phyloP scores from a whole-genome alignment of 53 echinoderm and acorn worm genomes.

The Paracentrotus lividus region DNA sequence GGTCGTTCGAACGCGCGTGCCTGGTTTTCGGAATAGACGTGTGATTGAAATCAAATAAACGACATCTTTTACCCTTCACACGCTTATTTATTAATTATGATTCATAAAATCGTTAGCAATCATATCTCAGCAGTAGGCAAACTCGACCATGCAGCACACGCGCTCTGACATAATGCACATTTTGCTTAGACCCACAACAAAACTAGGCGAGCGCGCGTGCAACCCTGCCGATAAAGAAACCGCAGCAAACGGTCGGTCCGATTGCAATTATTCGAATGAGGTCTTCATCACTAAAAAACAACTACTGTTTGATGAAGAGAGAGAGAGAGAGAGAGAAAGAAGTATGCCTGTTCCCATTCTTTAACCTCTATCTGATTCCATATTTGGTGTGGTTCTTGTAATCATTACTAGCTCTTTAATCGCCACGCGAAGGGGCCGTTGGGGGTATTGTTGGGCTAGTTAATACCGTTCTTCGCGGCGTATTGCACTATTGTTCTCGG shows the following conservation, averaged over 20 bases:
- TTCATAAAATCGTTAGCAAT: slow-evolving; percentile 14
- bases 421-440: slow-evolving; percentile 63
- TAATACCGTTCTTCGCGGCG: slow-evolving; percentile 59
- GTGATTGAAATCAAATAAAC: slow-evolving; percentile 47
- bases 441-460: slow-evolving; percentile 56
- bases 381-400: slow-evolving; percentile 60
- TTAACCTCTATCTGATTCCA: slow-evolving; percentile 34
- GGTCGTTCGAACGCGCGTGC: slow-evolving; percentile 60
- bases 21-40: neutral
- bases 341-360: slow-evolving; percentile 26
- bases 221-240: neutral
- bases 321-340: no score
- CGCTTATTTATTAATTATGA: slow-evolving; percentile 56
- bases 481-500: slow-evolving; percentile 62
- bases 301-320: neutral
- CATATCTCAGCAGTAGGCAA: no score
- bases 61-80: slow-evolving; percentile 7
- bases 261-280: neutral
- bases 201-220: slow-evolving; percentile 48
- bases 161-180: neutral
- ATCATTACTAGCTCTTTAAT: slow-evolving; percentile 39
- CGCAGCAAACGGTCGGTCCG: slow-evolving; percentile 5
- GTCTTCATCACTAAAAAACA: neutral
- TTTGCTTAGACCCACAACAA: neutral
- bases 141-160: slow-evolving; percentile 8